Percentiles rank a stretch among this genome's conserved stretches.
These are phyloP conservation scores for Poecile montanus DNA, from an alignment of 2,797 vertebrate species.

Conservation along the genomic window DNA sequence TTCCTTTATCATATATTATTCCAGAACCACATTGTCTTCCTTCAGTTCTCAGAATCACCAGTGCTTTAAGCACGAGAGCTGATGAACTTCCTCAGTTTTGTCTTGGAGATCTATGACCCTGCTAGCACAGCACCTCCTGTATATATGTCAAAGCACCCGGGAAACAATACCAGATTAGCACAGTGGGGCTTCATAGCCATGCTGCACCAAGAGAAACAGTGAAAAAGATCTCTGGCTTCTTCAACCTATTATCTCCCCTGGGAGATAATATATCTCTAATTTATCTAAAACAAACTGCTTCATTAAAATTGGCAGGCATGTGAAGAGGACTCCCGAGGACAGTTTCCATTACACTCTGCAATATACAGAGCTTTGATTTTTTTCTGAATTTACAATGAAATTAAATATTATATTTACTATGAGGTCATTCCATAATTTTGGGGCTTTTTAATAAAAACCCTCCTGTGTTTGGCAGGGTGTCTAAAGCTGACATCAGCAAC, in stretches of 20 bases:
- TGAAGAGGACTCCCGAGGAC: conserved; percentile 4
- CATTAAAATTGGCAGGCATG: conserved; percentile 10
- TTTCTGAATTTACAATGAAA: conserved; percentile 4
- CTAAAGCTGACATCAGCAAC: conserved; percentile 31
- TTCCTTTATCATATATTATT: not conserved
- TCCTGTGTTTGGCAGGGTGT: not conserved
- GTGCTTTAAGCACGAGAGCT: not conserved
- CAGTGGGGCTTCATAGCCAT: not conserved
- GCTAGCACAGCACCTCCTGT: not conserved
- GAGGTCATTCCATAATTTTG: not conserved
- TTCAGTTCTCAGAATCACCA: not conserved
- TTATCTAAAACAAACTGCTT: conserved; percentile 22
- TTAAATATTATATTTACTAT: not conserved
- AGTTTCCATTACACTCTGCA: not conserved
- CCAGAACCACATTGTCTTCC: not conserved
- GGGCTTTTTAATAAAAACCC: not conserved
- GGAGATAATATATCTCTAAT: not conserved
- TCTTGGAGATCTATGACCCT: not conserved
- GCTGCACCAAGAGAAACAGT: not conserved
- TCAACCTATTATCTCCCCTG: not conserved
- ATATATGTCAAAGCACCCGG: not conserved
- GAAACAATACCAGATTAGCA: not conserved
- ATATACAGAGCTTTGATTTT: not conserved
- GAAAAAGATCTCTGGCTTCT: conserved; percentile 5
- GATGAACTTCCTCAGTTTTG: not conserved